A percentile compares a stretch with the other conserved stretches of the same genome.
Evolutionary conservation across 2,888 invertebrate species (phyloP).

Genomic region (Lithophane socia): DNA sequence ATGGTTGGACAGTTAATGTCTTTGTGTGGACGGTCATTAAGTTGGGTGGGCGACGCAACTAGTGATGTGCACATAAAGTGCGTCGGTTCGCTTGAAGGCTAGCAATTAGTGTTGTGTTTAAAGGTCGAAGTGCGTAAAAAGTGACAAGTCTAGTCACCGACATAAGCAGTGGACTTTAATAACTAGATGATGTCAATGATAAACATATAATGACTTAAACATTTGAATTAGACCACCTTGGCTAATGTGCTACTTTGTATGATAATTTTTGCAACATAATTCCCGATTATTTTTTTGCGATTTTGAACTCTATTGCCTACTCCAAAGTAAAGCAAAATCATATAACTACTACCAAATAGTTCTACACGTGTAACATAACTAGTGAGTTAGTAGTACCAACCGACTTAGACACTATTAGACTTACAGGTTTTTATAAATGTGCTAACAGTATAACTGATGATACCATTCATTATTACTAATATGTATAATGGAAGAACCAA

Average conservation of each 20-base stretch:
- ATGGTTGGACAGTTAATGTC: slow-evolving; percentile 17
- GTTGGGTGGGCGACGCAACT: slow-evolving; percentile 30
- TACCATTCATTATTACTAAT: slow-evolving; percentile 7
- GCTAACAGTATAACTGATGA: slow-evolving; percentile 25
- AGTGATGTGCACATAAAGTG: slow-evolving; percentile 54
- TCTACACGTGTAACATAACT: not conserved
- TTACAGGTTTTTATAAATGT: slow-evolving; percentile 1
- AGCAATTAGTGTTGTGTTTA: slow-evolving; percentile 54
- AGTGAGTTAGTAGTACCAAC: not conserved
- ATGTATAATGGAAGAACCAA: slow-evolving; percentile 3
- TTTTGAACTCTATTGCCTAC: slow-evolving; percentile 10
- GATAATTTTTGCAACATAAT: slow-evolving; percentile 5
- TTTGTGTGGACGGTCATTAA: slow-evolving; percentile 30
- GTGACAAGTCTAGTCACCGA: slow-evolving; percentile 30
- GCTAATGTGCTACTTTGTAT: not conserved
- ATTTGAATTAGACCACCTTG: slow-evolving; percentile 46
- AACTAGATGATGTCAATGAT: slow-evolving; percentile 34
- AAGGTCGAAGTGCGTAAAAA: slow-evolving; percentile 60
- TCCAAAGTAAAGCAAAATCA: not conserved
- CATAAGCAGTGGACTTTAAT: slow-evolving; percentile 42
- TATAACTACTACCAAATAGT: not conserved
- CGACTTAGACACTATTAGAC: slow-evolving; percentile 1
- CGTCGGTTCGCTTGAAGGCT: slow-evolving; percentile 38
- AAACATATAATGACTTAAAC: slow-evolving; percentile 22
- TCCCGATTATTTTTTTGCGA: not conserved